Evolutionary conservation across 2,797 vertebrate species (phyloP), one percentile per base, ranked within the genome.

Genomic region (Pipistrellus pygmaeus): DNA sequence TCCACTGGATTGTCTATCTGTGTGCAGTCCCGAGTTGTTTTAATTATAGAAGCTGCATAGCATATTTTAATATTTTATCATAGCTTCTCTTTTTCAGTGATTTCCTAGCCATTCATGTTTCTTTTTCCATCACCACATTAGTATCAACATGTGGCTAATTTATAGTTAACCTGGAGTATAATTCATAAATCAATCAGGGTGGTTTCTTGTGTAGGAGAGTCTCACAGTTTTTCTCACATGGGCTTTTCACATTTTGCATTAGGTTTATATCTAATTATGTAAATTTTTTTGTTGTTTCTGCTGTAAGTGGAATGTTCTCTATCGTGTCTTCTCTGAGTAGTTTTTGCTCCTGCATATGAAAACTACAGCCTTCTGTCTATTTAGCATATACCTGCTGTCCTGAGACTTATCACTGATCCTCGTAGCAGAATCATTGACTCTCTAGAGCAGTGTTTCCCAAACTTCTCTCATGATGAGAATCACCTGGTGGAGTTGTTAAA

Each of bases 21-120:
- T 9, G 46, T 32, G 35, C 18, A 13, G 10, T 23, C 14, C 62
- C 30, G n/a, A 15, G 10, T 48, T 60, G 53, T 51, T 25, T 60
- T n/a, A 62, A 41, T 27, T 38, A 71, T 14, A 60, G 83, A 51
- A 7, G 62, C 21, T n/a, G 68, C 35, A 17, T n/a, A n/a, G n/a
- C n/a, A n/a, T n/a, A n/a, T n/a, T n/a, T n/a, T n/a, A n/a, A n/a
- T n/a, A n/a, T n/a, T n/a, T n/a, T 83, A 3, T 3, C 55, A 38
- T 60, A 86, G 5, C 9, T 41, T 86, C 38, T 48, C 21, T 32
- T 84, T 27, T 77, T 73, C 46, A 44, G 13, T 57, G 32, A 53
- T 87, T 88, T 62, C 57, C 51, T 83, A 82, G 38, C 51, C 64
- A n/a, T 89, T 71, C 64, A 27, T 46, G 62, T 88, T 90, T 66